A percentile compares a stretch with the other conserved stretches of the same genome.
Evolutionary conservation across 2,113 vertebrate species (phyloP).

Genomic region (Paradisaea rubra): DNA sequence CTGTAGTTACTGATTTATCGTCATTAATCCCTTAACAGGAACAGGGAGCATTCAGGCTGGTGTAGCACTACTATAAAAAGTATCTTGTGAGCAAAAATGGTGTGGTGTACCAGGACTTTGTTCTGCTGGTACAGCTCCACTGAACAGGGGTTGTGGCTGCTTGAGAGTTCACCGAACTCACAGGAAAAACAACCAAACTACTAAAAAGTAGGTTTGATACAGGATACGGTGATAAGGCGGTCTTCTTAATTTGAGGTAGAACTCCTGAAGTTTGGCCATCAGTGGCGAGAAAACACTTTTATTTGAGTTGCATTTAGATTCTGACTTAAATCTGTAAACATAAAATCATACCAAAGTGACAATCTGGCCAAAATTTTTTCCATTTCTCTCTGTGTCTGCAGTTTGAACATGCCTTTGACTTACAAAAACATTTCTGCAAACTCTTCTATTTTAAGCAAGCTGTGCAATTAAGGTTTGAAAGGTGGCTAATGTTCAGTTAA

Average conservation of each 20-base stretch:
- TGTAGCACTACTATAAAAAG: background rate
- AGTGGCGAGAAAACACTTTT: background rate
- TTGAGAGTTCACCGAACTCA: background rate
- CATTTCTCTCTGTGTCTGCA: background rate
- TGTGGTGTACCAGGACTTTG: background rate
- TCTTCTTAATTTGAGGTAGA: background rate
- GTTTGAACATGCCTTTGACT: background rate
- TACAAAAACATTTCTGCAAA: background rate
- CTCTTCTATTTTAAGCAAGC: background rate
- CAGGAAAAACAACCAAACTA: background rate
- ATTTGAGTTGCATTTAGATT: background rate
- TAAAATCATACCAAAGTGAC: background rate
- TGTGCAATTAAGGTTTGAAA: background rate
- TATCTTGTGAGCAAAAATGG: background rate
- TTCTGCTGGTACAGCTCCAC: background rate
- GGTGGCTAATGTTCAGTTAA: background rate
- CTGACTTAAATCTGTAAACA: background rate
- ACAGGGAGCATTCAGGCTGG: background rate
- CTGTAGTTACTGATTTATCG: background rate
- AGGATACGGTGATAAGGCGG: background rate
- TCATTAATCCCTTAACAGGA: background rate
- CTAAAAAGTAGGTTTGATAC: background rate
- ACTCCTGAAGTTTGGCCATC: background rate
- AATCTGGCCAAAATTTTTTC: background rate
- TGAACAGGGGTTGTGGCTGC: background rate